Percentiles rank a stretch among this genome's conserved stretches.
phyloP scores from a whole-genome alignment of 2,888 invertebrate species.

The Drosophila rubida region DNA sequence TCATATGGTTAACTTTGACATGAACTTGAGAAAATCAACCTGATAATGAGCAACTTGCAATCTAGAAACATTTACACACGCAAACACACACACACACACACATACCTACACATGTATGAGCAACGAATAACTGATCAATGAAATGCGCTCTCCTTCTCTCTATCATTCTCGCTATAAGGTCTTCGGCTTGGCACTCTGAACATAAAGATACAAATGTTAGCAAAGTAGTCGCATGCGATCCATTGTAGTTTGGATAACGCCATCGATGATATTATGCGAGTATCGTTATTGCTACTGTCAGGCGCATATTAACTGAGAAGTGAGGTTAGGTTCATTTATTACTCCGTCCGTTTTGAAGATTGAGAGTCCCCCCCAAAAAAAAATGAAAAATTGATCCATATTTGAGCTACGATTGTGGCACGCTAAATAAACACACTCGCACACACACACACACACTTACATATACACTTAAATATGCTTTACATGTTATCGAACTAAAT shows the following conservation, averaged over 20 bases:
- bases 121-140: slow-evolving; percentile 7
- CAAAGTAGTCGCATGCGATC: background rate
- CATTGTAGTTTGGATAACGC: background rate
- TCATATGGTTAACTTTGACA: slow-evolving; percentile 11
- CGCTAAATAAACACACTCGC: slow-evolving; percentile 28
- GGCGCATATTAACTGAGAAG: background rate
- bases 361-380: slow-evolving; percentile 14
- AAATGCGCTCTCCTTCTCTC: slow-evolving; percentile 1
- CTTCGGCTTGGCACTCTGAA: background rate
- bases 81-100: slow-evolving; percentile 1
- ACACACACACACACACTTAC: slow-evolving; percentile 11
- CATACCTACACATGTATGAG: background rate
- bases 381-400: background rate
- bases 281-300: background rate
- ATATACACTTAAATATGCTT: slow-evolving; percentile 50
- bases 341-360: slow-evolving; percentile 49
- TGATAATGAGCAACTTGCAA: background rate
- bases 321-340: slow-evolving; percentile 39
- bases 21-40: background rate
- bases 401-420: background rate
- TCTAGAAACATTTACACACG: slow-evolving; percentile 4
- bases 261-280: background rate
- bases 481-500: slow-evolving; percentile 51
- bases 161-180: background rate
- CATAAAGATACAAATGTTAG: no score